These are phyloP conservation scores for Trichoplax adhaerens DNA, from an alignment of 37 sponge, comb jelly and placozoan species.

Conservation along the genomic window DNA sequence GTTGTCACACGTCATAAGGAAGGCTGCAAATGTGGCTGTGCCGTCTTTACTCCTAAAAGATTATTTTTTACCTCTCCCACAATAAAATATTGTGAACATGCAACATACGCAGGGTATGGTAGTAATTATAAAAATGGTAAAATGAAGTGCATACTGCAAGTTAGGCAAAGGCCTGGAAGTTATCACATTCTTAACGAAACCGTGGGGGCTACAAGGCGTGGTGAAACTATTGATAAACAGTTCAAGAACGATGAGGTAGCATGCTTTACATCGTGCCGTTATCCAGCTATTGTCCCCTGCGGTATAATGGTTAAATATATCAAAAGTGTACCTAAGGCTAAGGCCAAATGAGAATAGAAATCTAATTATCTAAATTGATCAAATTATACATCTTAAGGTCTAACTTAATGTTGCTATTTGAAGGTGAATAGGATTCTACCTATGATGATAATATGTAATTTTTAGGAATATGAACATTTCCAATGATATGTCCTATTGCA, in stretches of 20 bases:
- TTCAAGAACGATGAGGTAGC: conserved; percentile 22
- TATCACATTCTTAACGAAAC: conserved; percentile 17
- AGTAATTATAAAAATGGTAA: conserved; percentile 14
- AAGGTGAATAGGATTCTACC: too few relatives aligned
- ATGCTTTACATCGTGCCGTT: conserved; percentile 3
- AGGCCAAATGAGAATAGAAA: too few relatives aligned
- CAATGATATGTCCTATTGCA: too few relatives aligned
- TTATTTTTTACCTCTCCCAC: conserved; percentile 22
- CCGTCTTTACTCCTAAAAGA: conserved; percentile 12
- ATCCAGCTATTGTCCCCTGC: too few relatives aligned
- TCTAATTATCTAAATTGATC: too few relatives aligned
- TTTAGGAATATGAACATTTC: too few relatives aligned
- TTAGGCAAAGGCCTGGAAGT: conserved; percentile 13
- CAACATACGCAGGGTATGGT: conserved; percentile 14
- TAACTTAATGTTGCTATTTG: too few relatives aligned
- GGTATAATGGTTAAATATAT: too few relatives aligned
- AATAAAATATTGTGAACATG: conserved; percentile 17
- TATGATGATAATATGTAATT: too few relatives aligned
- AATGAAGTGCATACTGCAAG: conserved; percentile 19
- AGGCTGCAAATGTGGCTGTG: conserved; percentile 17
- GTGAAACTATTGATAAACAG: conserved; percentile 6
- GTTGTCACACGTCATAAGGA: conserved; percentile 1
- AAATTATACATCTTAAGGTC: too few relatives aligned
- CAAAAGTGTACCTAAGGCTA: too few relatives aligned
- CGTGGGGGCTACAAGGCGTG: conserved; percentile 6